phyloP scores from a whole-genome alignment of 2,888 invertebrate genomes.

The Maniola hyperantus region DNA sequence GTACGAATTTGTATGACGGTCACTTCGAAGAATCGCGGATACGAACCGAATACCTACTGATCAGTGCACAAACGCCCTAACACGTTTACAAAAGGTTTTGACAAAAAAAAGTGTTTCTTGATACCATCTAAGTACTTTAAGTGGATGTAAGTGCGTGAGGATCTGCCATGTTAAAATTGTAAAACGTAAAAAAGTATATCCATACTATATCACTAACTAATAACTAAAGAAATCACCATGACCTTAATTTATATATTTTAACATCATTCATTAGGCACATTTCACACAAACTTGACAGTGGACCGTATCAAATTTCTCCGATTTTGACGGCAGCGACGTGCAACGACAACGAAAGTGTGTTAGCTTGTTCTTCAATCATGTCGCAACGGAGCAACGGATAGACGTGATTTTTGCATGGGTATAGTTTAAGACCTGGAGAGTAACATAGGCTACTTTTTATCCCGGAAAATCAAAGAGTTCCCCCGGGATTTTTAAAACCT shows the following conservation, averaged over 20 bases:
- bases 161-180: slow-evolving; percentile 37
- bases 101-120: background rate
- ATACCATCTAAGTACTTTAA: slow-evolving; percentile 29
- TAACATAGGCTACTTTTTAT: no score
- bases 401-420: no score
- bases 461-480: no score
- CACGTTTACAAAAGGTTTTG: background rate
- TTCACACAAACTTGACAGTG: slow-evolving; percentile 26
- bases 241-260: slow-evolving; percentile 20
- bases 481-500: no score
- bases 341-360: no score
- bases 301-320: background rate
- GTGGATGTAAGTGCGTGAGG: slow-evolving; percentile 30
- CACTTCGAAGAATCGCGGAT: no score
- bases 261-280: slow-evolving; percentile 16
- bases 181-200: slow-evolving; percentile 36
- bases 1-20: no score
- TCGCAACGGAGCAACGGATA: no score
- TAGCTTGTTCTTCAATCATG: no score
- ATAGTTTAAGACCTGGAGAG: no score
- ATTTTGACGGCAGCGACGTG: background rate
- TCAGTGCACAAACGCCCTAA: no score
- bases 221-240: slow-evolving; percentile 27
- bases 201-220: slow-evolving; percentile 30
- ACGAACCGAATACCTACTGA: no score